phyloP scores from a whole-genome alignment of 2,888 invertebrate species.

The Drosophila anomalipes region DNA sequence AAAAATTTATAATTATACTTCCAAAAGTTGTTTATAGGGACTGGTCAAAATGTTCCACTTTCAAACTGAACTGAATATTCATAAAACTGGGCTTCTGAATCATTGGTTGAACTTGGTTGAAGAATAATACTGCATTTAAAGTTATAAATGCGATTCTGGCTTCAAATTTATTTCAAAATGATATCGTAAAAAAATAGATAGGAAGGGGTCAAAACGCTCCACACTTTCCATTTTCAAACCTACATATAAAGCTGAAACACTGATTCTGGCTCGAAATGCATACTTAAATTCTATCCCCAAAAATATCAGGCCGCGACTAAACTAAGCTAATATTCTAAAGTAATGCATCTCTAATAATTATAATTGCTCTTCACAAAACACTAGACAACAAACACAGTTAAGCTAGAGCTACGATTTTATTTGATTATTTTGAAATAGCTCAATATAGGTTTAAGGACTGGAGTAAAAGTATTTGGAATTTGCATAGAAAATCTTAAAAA shows the following conservation, averaged over 20 bases:
- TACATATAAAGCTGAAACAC: too few relatives aligned
- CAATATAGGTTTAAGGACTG: background rate
- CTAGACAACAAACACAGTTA: background rate
- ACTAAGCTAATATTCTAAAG: background rate
- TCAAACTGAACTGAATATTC: too few relatives aligned
- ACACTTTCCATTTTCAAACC: too few relatives aligned
- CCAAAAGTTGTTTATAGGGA: too few relatives aligned
- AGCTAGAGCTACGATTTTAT: background rate
- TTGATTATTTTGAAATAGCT: too few relatives aligned
- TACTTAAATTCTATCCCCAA: background rate
- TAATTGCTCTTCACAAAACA: background rate
- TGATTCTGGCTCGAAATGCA: too few relatives aligned
- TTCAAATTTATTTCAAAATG: background rate
- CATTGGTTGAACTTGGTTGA: too few relatives aligned
- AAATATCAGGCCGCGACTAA: background rate
- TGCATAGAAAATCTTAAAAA: constrained; percentile 21
- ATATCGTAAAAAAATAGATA: background rate
- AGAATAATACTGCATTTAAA: too few relatives aligned
- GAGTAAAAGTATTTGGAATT: constrained; percentile 1
- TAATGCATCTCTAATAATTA: background rate
- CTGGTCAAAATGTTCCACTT: too few relatives aligned
- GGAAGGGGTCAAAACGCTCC: too few relatives aligned
- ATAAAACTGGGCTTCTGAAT: too few relatives aligned
- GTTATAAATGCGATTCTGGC: too few relatives aligned
- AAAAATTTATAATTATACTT: background rate